Base-by-base conservation (phyloP, 2,113 vertebrate genomes). In the Mormoops blainvillei region DNA sequence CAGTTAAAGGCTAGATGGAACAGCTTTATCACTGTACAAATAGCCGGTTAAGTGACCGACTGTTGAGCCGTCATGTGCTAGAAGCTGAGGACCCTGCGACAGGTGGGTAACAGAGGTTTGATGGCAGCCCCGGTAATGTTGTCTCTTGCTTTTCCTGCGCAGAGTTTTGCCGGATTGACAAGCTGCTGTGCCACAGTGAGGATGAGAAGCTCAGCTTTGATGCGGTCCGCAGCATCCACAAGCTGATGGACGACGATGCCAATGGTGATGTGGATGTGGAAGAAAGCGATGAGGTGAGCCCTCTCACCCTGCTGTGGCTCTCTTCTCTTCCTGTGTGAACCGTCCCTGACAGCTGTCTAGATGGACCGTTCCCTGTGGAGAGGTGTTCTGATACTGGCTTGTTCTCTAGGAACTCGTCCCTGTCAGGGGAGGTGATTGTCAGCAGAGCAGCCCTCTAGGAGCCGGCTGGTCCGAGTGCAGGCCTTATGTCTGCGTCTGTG, bases 211-310 rank as follows among this genome's bases (percentile, higher is more conserved):
- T 99, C 92, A 99, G 99, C 98, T 99, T 99, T 4, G 99, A 99
- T 94, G 99, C 99, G 0, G 99, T 99, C 87, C 98, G 99, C 94
- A 99, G 97, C 97, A 99, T 99, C 98, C 99, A 99, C 98, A 99
- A 99, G 78, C 99, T 99, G 98, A 99, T 99, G 99, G 99, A 99
- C 1, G 99, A 99, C 5, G 99, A 99, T 1, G 99, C 99, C 97
- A 99, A 99, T 7, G 99, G 99, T 87, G 99, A 99, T 4, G 99
- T 99, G 91, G 99, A 99, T 1, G 99, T 99, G 36, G 97, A 97
- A 85, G 99, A 99, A 98, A 99, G 99, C 0, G 99, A 99, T 1
- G 99, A 99, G 98, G 99, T 99, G 52, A 98, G 99, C 98, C 50
- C 63, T 80, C 41, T 89, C 58, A 7, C 65, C 15, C n/a, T 92